A percentile compares a stretch with the other conserved stretches of the same genome.
Evolutionary conservation across 2,888 invertebrate genomes (phyloP).

Genomic region (Cheilosia scutellata): DNA sequence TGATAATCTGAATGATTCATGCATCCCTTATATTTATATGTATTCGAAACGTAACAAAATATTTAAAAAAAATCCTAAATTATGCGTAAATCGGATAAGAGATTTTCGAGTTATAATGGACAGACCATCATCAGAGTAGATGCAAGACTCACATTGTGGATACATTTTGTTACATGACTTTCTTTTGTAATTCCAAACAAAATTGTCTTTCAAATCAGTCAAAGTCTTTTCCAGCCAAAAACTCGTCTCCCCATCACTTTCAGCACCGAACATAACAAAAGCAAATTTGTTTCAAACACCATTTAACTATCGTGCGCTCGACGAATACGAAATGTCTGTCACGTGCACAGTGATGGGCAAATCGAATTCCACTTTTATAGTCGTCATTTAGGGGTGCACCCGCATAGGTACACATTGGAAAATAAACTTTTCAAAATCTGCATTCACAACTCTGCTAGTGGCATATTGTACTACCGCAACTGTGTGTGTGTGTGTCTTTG

Average conservation of each 20-base stretch:
- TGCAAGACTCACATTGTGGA: too few species aligned
- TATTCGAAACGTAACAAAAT: too few species aligned
- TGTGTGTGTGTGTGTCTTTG: too few species aligned
- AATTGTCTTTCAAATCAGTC: too few species aligned
- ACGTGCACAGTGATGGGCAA: conserved; percentile 66
- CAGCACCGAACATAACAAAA: conserved; percentile 42
- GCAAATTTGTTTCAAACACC: conserved; percentile 71
- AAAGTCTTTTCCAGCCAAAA: neutral
- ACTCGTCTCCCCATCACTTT: conserved; percentile 15
- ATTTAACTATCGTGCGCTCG: conserved; percentile 56
- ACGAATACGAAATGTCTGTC: conserved; percentile 69
- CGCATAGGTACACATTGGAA: neutral
- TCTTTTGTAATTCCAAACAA: too few species aligned
- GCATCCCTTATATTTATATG: too few species aligned
- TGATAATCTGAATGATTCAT: too few species aligned
- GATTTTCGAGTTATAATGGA: too few species aligned
- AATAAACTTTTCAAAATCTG: conserved; percentile 49
- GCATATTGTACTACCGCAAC: conserved; percentile 9
- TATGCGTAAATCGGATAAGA: too few species aligned
- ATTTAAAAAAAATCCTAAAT: too few species aligned
- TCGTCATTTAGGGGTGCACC: conserved; percentile 43
- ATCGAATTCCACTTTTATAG: conserved; percentile 65
- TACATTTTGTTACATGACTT: too few species aligned
- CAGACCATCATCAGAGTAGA: too few species aligned
- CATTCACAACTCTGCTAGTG: conserved; percentile 58